phyloP scores from a whole-genome alignment of 1,140 invertebrate genomes.

The Colletes latitarsis region DNA sequence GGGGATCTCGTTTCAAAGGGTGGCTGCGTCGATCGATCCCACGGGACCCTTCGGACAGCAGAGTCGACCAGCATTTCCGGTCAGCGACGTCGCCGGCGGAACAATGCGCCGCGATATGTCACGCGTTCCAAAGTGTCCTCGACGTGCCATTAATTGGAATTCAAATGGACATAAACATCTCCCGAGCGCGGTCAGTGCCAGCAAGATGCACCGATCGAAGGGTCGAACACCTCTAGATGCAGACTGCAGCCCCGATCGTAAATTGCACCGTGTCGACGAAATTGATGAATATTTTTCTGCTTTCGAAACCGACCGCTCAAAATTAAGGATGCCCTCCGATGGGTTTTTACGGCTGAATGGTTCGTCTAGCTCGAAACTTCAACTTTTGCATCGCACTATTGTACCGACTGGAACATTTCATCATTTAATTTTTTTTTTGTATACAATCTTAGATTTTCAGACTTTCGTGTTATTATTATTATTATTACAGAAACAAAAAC shows the following conservation, averaged over 20 bases:
- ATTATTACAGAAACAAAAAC: too few relatives aligned
- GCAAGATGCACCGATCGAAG: slow-evolving; percentile 56
- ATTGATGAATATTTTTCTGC: not conserved
- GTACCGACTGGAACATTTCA: too few relatives aligned
- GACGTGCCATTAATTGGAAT: slow-evolving; percentile 71
- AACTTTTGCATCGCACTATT: too few relatives aligned
- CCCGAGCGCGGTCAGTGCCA: slow-evolving; percentile 34
- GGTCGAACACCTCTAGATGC: slow-evolving; percentile 44
- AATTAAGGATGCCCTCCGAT: not conserved
- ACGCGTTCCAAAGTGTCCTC: slow-evolving; percentile 67
- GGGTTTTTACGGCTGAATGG: not conserved
- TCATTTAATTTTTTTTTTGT: too few relatives aligned
- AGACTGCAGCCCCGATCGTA: slow-evolving; percentile 9
- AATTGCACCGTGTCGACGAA: slow-evolving; percentile 14
- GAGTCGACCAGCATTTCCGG: slow-evolving; percentile 56
- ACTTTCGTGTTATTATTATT: too few relatives aligned
- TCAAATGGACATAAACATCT: slow-evolving; percentile 72
- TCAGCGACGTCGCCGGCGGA: slow-evolving; percentile 41
- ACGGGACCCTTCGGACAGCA: slow-evolving; percentile 36
- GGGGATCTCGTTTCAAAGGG: not conserved
- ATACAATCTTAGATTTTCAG: too few relatives aligned
- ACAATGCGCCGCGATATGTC: slow-evolving; percentile 67
- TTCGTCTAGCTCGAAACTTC: not conserved
- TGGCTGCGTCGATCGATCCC: slow-evolving; percentile 21
- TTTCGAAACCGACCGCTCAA: not conserved